Evolutionary conservation across 2,113 vertebrate species (phyloP).

Genomic region (Sigmodon hispidus): DNA sequence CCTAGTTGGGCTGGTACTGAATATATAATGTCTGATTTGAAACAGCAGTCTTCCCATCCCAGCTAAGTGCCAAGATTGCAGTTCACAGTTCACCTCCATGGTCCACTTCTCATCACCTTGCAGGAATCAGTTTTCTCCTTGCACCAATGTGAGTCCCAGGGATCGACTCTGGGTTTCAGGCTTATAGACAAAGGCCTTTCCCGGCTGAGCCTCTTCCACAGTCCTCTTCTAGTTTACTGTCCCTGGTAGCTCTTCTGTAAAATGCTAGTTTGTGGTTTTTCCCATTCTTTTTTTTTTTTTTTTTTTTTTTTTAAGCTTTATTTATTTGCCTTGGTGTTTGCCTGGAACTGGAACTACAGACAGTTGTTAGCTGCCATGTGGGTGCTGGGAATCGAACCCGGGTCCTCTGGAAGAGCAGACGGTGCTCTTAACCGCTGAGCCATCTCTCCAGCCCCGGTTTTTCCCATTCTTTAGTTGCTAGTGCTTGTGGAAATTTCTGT

Average conservation of each 20-base stretch:
- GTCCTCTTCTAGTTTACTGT: neutral
- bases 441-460: too few species aligned
- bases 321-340: too few species aligned
- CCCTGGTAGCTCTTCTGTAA: neutral
- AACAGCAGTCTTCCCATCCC: neutral
- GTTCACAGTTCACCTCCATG: too few species aligned
- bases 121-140: neutral
- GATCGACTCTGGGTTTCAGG: neutral
- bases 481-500: neutral
- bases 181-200: neutral
- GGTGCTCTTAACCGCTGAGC: too few species aligned
- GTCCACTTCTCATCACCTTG: neutral
- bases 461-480: neutral
- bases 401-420: too few species aligned
- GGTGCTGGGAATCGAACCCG: too few species aligned
- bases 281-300: slow-evolving; percentile 22
- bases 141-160: neutral
- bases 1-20: neutral
- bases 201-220: neutral
- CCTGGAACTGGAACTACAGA: too few species aligned
- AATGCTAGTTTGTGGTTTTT: neutral
- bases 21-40: too few species aligned
- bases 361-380: too few species aligned
- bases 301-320: too few species aligned
- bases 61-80: neutral